Evolutionary conservation across 37 sponge, comb jelly and placozoan genomes (phyloP).

Genomic region (Sycon ciliatum): DNA sequence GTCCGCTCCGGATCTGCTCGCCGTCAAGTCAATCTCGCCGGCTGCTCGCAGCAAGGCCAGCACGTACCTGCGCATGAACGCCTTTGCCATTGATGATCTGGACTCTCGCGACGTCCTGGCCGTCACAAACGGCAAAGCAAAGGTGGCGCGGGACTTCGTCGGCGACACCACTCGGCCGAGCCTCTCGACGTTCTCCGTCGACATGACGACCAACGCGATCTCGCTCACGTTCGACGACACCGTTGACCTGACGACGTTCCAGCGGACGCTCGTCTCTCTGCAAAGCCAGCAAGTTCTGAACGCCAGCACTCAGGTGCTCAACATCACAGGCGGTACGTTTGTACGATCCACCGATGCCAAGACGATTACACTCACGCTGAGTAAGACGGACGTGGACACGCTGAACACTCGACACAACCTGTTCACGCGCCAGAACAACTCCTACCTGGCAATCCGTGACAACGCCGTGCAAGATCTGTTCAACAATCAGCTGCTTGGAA

Average conservation of each 20-base stretch:
- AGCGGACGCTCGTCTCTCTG: constrained; percentile 44
- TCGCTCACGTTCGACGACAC: constrained; percentile 57
- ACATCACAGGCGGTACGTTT: constrained; percentile 23
- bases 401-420: constrained; percentile 41
- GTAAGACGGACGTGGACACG: constrained; percentile 44
- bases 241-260: constrained; percentile 47
- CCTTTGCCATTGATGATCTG: constrained; percentile 54
- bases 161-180: constrained; percentile 55
- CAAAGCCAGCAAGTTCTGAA: constrained; percentile 32
- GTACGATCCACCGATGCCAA: constrained; percentile 14
- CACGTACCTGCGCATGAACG: constrained; percentile 51
- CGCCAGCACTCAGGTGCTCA: background rate
- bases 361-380: constrained; percentile 24
- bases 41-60: constrained; percentile 32
- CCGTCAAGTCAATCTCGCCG: constrained; percentile 44
- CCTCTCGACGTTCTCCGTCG: constrained; percentile 47
- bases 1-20: background rate
- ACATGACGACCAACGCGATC: constrained; percentile 51
- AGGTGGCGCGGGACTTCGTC: constrained; percentile 35
- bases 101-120: background rate
- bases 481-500: constrained; percentile 35
- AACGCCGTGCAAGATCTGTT: constrained; percentile 44
- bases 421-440: background rate
- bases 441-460: constrained; percentile 44
- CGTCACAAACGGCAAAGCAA: constrained; percentile 5